Evolutionary conservation across 2,888 invertebrate species (phyloP).

Genomic region (Lutraria lutraria): DNA sequence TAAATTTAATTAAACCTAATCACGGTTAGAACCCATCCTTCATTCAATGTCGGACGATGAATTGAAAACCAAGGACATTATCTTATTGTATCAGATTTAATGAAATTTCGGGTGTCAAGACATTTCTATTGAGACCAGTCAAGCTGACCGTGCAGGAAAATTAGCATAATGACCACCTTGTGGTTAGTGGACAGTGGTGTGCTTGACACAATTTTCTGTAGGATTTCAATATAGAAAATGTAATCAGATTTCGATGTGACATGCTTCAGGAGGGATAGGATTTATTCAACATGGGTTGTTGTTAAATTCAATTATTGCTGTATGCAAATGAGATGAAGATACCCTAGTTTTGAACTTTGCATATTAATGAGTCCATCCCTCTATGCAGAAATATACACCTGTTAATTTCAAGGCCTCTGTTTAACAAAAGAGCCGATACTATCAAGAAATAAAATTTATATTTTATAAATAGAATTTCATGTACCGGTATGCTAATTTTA

Average conservation of each 20-base stretch:
- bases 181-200: constrained; percentile 26
- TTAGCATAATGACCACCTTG: constrained; percentile 49
- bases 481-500: neutral
- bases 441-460: neutral
- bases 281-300: neutral
- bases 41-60: neutral
- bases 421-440: neutral
- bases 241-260: neutral
- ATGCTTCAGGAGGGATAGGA: neutral
- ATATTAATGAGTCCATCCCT: neutral
- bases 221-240: neutral
- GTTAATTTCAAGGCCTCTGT: neutral
- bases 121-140: constrained; percentile 43
- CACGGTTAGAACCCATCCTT: constrained; percentile 17
- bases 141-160: constrained; percentile 52
- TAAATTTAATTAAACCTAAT: constrained; percentile 31
- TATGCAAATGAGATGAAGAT: neutral
- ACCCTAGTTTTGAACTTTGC: neutral
- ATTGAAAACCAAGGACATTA: constrained; percentile 19
- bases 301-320: neutral
- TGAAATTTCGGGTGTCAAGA: constrained; percentile 36
- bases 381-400: neutral
- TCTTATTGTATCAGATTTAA: constrained; percentile 29
- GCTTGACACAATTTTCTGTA: neutral
- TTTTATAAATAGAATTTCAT: neutral